Conservation (phyloP, 2,888 invertebrate species). For the Pandemis heparana region DNA sequence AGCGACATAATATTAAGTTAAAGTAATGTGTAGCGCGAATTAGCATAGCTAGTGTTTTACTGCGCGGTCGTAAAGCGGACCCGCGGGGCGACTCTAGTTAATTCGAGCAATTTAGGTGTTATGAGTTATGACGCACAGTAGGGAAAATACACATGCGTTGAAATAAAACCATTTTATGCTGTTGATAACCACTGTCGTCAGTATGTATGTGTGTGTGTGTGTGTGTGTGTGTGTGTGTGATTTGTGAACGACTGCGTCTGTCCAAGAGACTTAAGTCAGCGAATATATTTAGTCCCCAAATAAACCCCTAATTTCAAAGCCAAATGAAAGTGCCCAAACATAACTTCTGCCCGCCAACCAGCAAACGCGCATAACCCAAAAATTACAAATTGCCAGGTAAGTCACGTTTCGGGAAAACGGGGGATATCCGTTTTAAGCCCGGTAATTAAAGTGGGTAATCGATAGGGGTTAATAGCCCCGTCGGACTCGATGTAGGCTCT, state of each 20-base stretch:
- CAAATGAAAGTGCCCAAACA: neutral
- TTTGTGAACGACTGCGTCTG: too few species aligned
- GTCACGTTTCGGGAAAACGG: conserved; percentile 5
- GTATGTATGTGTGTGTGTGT: too few species aligned
- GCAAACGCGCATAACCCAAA: neutral
- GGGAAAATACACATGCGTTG: conserved; percentile 30
- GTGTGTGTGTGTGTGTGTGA: too few species aligned
- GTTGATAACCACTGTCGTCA: too few species aligned
- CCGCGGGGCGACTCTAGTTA: conserved; percentile 59
- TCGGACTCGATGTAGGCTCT: neutral
- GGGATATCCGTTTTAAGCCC: neutral
- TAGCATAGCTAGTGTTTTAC: conserved; percentile 8
- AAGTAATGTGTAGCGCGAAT: neutral
- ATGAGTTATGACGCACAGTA: conserved; percentile 44
- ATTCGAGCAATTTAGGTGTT: conserved; percentile 64
- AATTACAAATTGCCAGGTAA: conserved; percentile 6
- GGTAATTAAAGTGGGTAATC: conserved; percentile 8
- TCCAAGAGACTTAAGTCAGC: too few species aligned
- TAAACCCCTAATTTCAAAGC: neutral
- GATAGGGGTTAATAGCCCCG: conserved; percentile 6
- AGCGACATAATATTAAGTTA: conserved; percentile 2
- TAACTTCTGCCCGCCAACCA: neutral
- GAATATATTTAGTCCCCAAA: too few species aligned
- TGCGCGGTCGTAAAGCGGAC: conserved; percentile 42
- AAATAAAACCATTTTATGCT: too few species aligned